Evolutionary conservation across 2,797 vertebrate species (phyloP).

Genomic region (Pseudochromis fuscus): DNA sequence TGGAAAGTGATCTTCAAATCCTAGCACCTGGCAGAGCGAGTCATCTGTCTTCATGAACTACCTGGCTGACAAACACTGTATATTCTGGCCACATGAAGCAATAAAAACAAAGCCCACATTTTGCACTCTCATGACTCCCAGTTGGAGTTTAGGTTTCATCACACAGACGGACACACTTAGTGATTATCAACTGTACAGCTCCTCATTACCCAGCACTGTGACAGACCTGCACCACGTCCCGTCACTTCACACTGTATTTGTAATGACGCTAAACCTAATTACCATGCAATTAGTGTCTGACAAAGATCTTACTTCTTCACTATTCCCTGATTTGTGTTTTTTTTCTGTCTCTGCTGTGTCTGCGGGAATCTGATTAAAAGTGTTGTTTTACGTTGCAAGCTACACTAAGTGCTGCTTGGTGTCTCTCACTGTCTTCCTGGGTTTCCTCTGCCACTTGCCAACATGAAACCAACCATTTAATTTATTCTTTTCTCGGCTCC

Average conservation of each 20-base stretch:
- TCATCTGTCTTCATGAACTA: background rate
- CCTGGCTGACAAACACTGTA: background rate
- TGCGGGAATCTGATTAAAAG: conserved; percentile 30
- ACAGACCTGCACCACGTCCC: conserved; percentile 5
- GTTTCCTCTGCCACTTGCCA: conserved; percentile 26
- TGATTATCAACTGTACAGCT: conserved; percentile 33
- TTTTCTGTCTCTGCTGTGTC: conserved; percentile 17
- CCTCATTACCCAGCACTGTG: conserved; percentile 39
- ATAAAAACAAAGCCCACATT: background rate
- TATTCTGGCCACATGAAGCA: background rate
- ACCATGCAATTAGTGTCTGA: conserved; percentile 45
- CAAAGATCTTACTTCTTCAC: conserved; percentile 37
- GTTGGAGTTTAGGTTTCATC: background rate
- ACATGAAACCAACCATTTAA: conserved; percentile 15
- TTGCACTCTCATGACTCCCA: background rate
- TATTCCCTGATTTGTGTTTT: conserved; percentile 18
- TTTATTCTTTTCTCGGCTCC: conserved; percentile 3
- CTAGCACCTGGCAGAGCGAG: conserved; percentile 15
- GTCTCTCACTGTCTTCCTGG: conserved; percentile 19
- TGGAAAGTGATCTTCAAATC: conserved; percentile 28
- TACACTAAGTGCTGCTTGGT: conserved; percentile 13
- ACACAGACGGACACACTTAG: conserved; percentile 16
- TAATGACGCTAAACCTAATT: conserved; percentile 33
- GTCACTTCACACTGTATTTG: conserved; percentile 16
- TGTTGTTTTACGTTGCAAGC: background rate